phyloP scores from a whole-genome alignment of 2,888 invertebrate genomes.

The Dynastes hyllus region DNA sequence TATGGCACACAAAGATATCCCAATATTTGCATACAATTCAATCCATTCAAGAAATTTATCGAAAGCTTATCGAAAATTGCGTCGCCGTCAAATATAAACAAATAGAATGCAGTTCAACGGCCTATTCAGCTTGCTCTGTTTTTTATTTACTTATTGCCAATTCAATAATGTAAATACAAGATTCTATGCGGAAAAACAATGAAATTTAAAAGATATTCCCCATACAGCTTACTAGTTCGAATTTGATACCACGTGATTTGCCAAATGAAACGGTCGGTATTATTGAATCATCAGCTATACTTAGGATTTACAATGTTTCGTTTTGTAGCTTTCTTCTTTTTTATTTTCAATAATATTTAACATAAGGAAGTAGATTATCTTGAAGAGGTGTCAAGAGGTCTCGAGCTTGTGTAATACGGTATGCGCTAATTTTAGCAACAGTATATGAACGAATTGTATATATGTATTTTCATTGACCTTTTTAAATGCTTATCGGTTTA shows the following conservation, averaged over 20 bases:
- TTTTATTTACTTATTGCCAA: too few relatives aligned
- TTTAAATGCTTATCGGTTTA: too few relatives aligned
- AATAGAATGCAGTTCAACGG: conserved; percentile 39
- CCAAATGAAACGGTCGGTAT: too few relatives aligned
- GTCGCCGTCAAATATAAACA: background rate
- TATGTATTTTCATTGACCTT: too few relatives aligned
- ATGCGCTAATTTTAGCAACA: conserved; percentile 28
- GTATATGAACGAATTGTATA: background rate
- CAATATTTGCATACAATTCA: conserved; percentile 1
- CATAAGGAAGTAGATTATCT: conserved; percentile 30
- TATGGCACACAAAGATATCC: background rate
- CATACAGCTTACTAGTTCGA: too few relatives aligned
- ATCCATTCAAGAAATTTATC: conserved; percentile 27
- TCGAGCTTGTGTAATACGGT: conserved; percentile 8
- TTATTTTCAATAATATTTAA: conserved; percentile 13
- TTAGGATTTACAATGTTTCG: background rate
- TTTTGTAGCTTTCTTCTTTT: background rate
- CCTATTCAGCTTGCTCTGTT: background rate
- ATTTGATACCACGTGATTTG: background rate
- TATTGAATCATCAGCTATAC: too few relatives aligned
- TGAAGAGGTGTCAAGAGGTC: conserved; percentile 40
- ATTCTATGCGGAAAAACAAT: too few relatives aligned
- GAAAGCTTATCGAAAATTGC: background rate
- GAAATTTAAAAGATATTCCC: too few relatives aligned
- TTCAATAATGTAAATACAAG: too few relatives aligned